Base-by-base conservation (phyloP, 2,113 vertebrate species). In the Mixornis gularis region DNA sequence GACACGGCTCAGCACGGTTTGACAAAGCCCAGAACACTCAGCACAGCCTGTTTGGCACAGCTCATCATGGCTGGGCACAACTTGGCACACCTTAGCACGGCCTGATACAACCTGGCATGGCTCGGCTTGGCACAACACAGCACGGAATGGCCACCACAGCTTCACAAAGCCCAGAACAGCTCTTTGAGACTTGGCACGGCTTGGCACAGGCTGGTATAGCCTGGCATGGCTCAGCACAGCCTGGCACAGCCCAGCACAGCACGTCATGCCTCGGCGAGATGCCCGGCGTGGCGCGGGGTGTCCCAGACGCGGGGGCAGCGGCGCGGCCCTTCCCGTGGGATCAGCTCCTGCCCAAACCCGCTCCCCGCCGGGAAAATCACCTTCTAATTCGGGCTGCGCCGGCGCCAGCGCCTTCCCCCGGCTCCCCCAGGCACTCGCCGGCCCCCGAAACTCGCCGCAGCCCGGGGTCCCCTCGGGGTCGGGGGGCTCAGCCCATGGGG, bases 361-460 rank as follows among this genome's bases (percentile, higher is more conserved):
- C 92, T 93, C 95, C 97, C 96, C 93, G 96, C 96, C 96, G 96
- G 9, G 95, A 97, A 96, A 97, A 96, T 94, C 95, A 94, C 92
- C 83, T 95, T 94, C 95, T 97, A 96, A 96, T 96, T 97, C 92
- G 58, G 92, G 88, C 90, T 63, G 85, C 69, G 80, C 78, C 87
- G 87, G 94, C 83, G 90, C 94, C 70, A n/a, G 52, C 69, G 48
- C 74, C 36, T 60, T 82, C 79, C 79, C 62, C 48, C 10, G 70
- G 74, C 36, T 80, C 65, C 52, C 62, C 46, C 69, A 62, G 25
- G 12, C 79, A 25, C 87, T 69, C 73, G 38, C 80, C 73, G 27
- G 27, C 65, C 53, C 30, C 15, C 77, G 16, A 7, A 13, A 34
- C 69, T 15, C 71, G 5, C 52, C 26, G 4, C 63, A 12, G 8